phyloP scores from a whole-genome alignment of 2,113 vertebrate genomes.

The Pseudorasbora parva region DNA sequence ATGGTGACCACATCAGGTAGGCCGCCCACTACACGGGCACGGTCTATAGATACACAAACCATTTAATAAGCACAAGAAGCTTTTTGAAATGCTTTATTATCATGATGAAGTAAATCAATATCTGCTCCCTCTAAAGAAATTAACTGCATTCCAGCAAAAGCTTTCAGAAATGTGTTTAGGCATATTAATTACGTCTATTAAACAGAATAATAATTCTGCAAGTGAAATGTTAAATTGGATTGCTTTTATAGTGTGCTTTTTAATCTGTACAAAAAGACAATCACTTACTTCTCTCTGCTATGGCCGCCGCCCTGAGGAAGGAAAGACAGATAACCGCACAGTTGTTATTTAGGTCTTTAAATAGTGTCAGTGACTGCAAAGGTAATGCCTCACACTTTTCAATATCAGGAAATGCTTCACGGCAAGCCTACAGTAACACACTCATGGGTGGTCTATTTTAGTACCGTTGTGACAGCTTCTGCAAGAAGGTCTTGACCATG shows the following conservation, averaged over 20 bases:
- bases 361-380: slow-evolving; percentile 44
- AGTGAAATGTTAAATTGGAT: not conserved
- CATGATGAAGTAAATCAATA: slow-evolving; percentile 5
- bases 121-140: not conserved
- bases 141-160: not conserved
- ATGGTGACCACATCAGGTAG: slow-evolving; percentile 98
- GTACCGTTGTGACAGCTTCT: slow-evolving; percentile 2
- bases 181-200: not conserved
- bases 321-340: slow-evolving; percentile 55
- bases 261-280: slow-evolving; percentile 55
- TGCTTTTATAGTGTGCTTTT: not conserved
- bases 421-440: slow-evolving; percentile 18
- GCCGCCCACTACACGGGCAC: slow-evolving; percentile 92
- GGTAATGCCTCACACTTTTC: slow-evolving; percentile 48
- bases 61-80: slow-evolving; percentile 27
- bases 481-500: not conserved
- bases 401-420: slow-evolving; percentile 66
- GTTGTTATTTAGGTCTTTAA: slow-evolving; percentile 65
- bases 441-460: not conserved
- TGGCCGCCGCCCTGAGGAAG: slow-evolving; percentile 88
- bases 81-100: not conserved
- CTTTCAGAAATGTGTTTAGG: not conserved
- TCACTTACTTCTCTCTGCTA: slow-evolving; percentile 97
- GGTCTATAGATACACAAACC: slow-evolving; percentile 77
- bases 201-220: not conserved